phyloP scores from a whole-genome alignment of 2,113 vertebrate species.

The Elgaria multicarinata region DNA sequence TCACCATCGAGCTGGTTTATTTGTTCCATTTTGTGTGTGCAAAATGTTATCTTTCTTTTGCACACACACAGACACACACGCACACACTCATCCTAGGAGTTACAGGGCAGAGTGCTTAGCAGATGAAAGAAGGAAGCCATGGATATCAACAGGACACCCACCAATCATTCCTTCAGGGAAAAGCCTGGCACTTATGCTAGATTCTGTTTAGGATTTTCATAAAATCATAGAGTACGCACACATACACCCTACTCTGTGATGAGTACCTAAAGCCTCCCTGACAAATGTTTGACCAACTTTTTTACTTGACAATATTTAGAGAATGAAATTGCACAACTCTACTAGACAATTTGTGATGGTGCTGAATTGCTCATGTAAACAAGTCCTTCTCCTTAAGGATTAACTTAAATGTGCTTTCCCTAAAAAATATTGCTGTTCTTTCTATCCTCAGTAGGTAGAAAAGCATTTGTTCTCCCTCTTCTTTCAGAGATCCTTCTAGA shows the following conservation, averaged over 20 bases:
- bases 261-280: background rate
- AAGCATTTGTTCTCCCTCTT: background rate
- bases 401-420: background rate
- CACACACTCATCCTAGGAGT: no score
- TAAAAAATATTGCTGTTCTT: background rate
- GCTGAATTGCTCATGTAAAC: background rate
- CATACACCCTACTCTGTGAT: background rate
- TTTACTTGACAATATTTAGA: background rate
- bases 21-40: background rate
- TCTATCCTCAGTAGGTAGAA: background rate
- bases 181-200: background rate
- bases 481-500: background rate
- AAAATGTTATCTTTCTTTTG: background rate
- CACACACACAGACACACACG: background rate
- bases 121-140: background rate
- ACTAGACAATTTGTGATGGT: background rate
- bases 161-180: background rate
- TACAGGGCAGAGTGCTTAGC: background rate
- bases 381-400: no score
- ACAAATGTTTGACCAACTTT: background rate
- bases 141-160: background rate
- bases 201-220: background rate
- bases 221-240: background rate
- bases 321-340: background rate
- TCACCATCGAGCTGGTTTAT: background rate